Base-by-base conservation (phyloP, 1,140 invertebrate genomes). In the Araneus ventricosus region DNA sequence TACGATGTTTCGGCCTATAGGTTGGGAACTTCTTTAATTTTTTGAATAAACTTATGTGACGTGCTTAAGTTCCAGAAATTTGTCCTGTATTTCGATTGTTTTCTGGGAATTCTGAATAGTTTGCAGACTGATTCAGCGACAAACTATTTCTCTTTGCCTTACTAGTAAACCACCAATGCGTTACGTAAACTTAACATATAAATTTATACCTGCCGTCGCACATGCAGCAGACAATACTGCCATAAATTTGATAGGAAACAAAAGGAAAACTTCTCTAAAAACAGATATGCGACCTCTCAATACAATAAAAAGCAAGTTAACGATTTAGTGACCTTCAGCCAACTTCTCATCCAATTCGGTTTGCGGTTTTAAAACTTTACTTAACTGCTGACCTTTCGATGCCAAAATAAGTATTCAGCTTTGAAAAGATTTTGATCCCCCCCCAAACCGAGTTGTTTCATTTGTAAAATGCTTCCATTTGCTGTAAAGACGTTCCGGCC, bases 401-500 rank as follows among this genome's bases (percentile, higher is more conserved):
- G 17, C 27, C 6, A n/a, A 27, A 67, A 30, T n/a, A 67, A 67
- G 17, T 52, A 52, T 52, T 63, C 59, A 63, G 59, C 24, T 22
- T 63, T 63, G 59, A 17, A 67, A 67, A n/a, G n/a, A 61, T n/a
- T 24, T n/a, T 22, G 27, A 67, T 27, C 63, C 27, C 14, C 27
- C 14, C 27, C 27, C 27, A 30, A 27, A 27, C 27, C n/a, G 45
- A 14, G 41, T 45, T 30, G 30, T 75, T 75, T 30, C 8, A 34
- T 37, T 34, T 3, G 4, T 34, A 37, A n/a, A 37, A 17, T 30
- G 14, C 30, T 75, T 52, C 20, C 34, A 75, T 75, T 75, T 34
- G 70, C 34, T 34, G 67, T 75, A 37, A 34, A 75, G 30, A 20
- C 70, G 70, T 75, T 75, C 70, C 70, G 70, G 30, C 70, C 70